Evolutionary conservation across 2,113 vertebrate species (phyloP).

Genomic region (Phainopepla nitens): DNA sequence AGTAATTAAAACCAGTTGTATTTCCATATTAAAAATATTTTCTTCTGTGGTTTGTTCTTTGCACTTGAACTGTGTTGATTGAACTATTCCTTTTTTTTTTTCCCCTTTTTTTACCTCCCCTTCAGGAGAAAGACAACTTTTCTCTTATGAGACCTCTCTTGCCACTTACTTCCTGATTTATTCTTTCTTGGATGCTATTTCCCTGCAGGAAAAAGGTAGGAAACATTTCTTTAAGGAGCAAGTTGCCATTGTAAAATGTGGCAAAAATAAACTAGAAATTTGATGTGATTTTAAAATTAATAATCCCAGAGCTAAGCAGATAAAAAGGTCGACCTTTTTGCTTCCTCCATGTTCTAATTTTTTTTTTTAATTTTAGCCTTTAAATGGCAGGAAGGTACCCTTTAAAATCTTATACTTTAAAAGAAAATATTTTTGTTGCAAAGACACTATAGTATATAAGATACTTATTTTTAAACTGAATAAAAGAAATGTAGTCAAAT

Average conservation of each 20-base stretch:
- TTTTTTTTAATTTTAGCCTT: neutral
- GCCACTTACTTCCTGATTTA: neutral
- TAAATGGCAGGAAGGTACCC: neutral
- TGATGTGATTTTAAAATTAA: neutral
- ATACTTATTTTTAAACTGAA: neutral
- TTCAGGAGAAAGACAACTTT: neutral
- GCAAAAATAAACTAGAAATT: neutral
- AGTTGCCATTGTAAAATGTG: neutral
- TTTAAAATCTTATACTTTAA: neutral
- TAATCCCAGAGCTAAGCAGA: neutral
- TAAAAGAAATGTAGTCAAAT: neutral
- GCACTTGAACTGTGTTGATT: neutral
- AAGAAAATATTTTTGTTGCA: neutral
- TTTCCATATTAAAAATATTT: neutral
- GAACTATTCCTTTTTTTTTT: neutral
- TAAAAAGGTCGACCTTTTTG: neutral
- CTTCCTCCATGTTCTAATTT: accelerated
- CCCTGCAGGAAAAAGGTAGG: neutral
- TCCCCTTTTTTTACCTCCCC: accelerated
- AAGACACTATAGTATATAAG: neutral
- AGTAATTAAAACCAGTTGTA: neutral
- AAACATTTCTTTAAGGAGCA: neutral
- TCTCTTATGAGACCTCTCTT: neutral
- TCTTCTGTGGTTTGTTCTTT: neutral
- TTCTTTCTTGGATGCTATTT: neutral